Evolutionary conservation across 2,888 invertebrate species (phyloP).

Genomic region (Zele albiditarsus): DNA sequence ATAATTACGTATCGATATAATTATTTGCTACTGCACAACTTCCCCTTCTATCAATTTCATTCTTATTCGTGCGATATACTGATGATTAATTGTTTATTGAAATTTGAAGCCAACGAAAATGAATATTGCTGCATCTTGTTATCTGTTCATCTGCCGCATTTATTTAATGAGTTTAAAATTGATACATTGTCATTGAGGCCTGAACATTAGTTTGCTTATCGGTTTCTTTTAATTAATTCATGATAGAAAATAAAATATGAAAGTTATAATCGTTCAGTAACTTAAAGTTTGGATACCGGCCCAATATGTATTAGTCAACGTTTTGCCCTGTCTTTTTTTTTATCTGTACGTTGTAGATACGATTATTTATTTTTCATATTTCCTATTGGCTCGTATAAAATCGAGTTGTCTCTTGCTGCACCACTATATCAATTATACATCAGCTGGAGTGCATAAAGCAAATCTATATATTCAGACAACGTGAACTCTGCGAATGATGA

Average conservation of each 20-base stretch:
- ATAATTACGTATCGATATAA: constrained; percentile 42
- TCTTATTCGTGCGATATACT: neutral
- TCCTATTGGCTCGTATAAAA: constrained; percentile 52
- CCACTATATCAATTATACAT: constrained; percentile 13
- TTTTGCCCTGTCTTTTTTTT: constrained; percentile 14
- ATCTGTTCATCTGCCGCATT: constrained; percentile 6
- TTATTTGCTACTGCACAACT: constrained; percentile 43
- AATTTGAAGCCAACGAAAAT: constrained; percentile 19
- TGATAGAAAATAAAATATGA: constrained; percentile 8
- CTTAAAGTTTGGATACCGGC: neutral
- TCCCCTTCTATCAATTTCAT: constrained; percentile 18
- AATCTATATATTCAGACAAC: constrained; percentile 63
- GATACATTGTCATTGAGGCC: constrained; percentile 26
- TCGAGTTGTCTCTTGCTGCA: constrained; percentile 24
- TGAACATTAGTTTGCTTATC: neutral
- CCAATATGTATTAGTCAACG: neutral
- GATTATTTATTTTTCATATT: constrained; percentile 7
- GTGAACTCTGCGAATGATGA: constrained; percentile 60
- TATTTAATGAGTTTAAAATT: constrained; percentile 37
- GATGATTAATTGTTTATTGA: neutral
- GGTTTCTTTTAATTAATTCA: neutral
- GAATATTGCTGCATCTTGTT: neutral
- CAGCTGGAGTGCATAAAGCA: constrained; percentile 49
- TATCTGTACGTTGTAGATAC: neutral
- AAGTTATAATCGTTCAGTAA: constrained; percentile 15